Evolutionary conservation across 2,888 invertebrate genomes (phyloP), one percentile per base, ranked within the genome.

Genomic region (Keiferia lycopersicella): DNA sequence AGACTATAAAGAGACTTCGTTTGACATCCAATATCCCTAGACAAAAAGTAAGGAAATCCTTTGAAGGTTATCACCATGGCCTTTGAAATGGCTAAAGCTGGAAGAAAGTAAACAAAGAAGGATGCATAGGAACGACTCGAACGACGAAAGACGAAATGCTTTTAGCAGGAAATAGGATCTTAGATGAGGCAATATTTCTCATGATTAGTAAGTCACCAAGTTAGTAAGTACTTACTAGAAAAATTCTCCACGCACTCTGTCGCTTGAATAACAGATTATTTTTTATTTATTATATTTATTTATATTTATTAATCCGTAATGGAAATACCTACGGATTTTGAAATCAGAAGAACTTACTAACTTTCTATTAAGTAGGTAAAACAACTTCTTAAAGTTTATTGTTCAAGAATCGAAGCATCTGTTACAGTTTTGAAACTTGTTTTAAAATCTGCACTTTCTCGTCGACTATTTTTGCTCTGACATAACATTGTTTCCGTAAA

Each of bases 391-490:
- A 20, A 22, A 22, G 11, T 26, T 51, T 53, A 22, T 22, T 22
- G 22, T 22, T 20, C 22, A 53, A 53, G 51, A 56, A 16, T 56
- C 58, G 39, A 38, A 58, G 39, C 58, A 39, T 58, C 58, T 61
- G 16, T 50, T 58, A 59, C 59, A 38, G 50, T 50, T 63, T 63
- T 39, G 34, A 63, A 51, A 50, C 63, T 34, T 63, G 63, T 63
- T 63, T 63, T 38, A 39, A 51, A 14, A 63, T 45, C 50, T 22
- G 20, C 38, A 63, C 63, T 63, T 63, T 63, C 63, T 58, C 63
- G 22, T 16, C 56, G 56, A 30, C 30, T 38, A 11, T 58, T 20
- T n/a, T 10, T 16, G 18, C 39, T 58, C 14, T 39, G 58, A 38
- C 20, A 18, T 39, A 58, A 56, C 51, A 22, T 11, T 22, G 51